These are phyloP conservation scores for Drosophila mimica DNA, from an alignment of 2,888 invertebrate genomes.

Conservation along the genomic window DNA sequence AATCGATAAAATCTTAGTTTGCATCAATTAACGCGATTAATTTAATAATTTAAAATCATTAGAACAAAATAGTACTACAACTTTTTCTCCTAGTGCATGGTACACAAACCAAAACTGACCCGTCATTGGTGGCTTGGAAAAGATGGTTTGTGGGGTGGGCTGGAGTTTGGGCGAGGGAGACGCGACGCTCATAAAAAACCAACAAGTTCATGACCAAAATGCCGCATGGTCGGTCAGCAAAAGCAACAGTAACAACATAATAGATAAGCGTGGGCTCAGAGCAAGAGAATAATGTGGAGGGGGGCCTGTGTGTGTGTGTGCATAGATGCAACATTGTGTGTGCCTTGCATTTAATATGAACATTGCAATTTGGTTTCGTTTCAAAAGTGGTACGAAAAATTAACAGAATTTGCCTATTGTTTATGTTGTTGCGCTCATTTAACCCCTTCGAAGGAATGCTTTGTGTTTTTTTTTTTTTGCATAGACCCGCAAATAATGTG, in stretches of 20 bases:
- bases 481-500: conserved; percentile 53
- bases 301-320: conserved; percentile 18
- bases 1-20: neutral
- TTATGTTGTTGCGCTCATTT: conserved; percentile 58
- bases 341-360: conserved; percentile 57
- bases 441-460: conserved; percentile 76
- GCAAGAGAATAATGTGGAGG: neutral
- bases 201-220: conserved; percentile 77
- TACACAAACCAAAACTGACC: conserved; percentile 32
- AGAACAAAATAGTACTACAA: neutral
- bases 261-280: conserved; percentile 61
- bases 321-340: conserved; percentile 49
- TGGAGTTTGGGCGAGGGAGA: conserved; percentile 10
- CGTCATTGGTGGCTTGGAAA: conserved; percentile 5
- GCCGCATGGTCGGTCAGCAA: conserved; percentile 60
- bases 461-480: conserved; percentile 50
- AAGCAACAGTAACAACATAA: conserved; percentile 17
- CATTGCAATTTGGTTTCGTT: conserved; percentile 50
- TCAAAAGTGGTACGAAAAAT: conserved; percentile 49
- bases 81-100: neutral
- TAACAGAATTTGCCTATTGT: conserved; percentile 47
- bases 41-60: neutral
- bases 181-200: conserved; percentile 18
- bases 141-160: neutral
- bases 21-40: neutral